Conservation (phyloP, 2,797 vertebrate genomes). For the Poecilia wingei region DNA sequence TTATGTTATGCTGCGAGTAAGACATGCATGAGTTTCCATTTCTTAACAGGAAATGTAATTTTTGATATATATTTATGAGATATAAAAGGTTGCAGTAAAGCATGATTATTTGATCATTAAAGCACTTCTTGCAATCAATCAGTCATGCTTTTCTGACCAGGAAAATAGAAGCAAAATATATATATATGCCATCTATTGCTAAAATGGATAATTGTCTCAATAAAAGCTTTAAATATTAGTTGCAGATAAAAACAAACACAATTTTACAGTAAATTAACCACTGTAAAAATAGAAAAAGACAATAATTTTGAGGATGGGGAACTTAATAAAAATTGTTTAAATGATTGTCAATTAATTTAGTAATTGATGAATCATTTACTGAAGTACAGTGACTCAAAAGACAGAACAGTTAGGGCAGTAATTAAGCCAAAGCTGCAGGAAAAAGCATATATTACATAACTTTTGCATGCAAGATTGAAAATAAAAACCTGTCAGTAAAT, state of each 20-base stretch:
- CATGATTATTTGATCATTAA: neutral
- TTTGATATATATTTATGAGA: neutral
- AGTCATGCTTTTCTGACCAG: neutral
- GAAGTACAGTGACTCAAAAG: too few relatives aligned
- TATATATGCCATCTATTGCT: neutral
- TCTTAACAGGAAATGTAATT: neutral
- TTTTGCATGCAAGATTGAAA: too few relatives aligned
- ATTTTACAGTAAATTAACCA: neutral
- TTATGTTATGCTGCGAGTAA: neutral
- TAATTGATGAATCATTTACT: too few relatives aligned
- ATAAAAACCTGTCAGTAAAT: too few relatives aligned
- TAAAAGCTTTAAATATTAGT: neutral
- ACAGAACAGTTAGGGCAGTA: too few relatives aligned
- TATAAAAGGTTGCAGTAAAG: neutral
- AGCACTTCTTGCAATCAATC: neutral
- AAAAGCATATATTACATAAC: too few relatives aligned
- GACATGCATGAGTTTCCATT: neutral
- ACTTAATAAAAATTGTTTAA: too few relatives aligned
- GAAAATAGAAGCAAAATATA: neutral
- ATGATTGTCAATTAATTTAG: too few relatives aligned
- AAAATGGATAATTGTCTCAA: neutral
- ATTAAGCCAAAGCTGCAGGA: too few relatives aligned
- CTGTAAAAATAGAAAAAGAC: neutral
- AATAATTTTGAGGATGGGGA: neutral
- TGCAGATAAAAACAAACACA: conserved; percentile 3